These are phyloP conservation scores for Neuroscelio doddi DNA, from an alignment of 2,888 invertebrate species.

Conservation along the genomic window DNA sequence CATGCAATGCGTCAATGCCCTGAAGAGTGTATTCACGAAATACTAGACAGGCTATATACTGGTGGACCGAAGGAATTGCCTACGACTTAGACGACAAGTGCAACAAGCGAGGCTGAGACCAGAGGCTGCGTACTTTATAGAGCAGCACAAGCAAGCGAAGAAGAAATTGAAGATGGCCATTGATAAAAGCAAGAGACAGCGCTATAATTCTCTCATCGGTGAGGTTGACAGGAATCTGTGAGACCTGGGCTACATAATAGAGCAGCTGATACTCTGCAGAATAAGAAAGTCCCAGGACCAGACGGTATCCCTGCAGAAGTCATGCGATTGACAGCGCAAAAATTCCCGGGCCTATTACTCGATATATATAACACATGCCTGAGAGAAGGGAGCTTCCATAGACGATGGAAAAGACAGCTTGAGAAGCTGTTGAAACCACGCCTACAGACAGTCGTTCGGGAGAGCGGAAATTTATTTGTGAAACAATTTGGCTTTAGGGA, in stretches of 20 bases:
- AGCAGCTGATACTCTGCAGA: too few species aligned
- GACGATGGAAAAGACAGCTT: too few species aligned
- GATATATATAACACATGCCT: too few species aligned
- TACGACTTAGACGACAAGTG: constrained; percentile 21
- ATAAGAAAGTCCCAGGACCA: too few species aligned
- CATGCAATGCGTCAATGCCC: constrained; percentile 30
- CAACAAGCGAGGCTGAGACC: constrained; percentile 21
- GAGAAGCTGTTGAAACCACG: too few species aligned
- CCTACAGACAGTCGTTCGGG: too few species aligned
- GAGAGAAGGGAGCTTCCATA: too few species aligned
- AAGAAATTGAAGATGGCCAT: constrained; percentile 13
- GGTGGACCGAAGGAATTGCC: constrained; percentile 46
- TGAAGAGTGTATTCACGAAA: background rate
- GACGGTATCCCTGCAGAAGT: too few species aligned
- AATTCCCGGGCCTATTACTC: too few species aligned
- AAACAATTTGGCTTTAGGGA: too few species aligned
- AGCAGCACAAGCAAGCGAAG: constrained; percentile 13
- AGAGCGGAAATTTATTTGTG: too few species aligned
- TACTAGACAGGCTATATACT: constrained; percentile 35
- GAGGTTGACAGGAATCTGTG: constrained; percentile 46
- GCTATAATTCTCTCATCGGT: constrained; percentile 43
- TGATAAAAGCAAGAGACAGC: constrained; percentile 27
- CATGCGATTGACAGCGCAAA: too few species aligned
- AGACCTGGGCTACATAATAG: constrained; percentile 47
- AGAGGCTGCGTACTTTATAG: background rate